phyloP scores from a whole-genome alignment of 2,113 vertebrate genomes.

The Alethe diademata region DNA sequence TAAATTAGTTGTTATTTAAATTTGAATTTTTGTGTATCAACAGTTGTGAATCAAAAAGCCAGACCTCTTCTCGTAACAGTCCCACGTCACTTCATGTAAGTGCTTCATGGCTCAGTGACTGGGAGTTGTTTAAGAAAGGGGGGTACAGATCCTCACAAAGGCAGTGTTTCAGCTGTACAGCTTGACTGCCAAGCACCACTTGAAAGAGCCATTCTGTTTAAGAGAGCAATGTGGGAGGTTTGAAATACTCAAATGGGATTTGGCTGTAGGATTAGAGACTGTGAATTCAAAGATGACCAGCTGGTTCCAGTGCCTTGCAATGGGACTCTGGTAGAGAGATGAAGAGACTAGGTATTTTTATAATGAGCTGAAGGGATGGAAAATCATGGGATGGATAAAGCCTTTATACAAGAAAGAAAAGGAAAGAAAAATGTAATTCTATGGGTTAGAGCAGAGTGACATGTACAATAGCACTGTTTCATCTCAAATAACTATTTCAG shows the following conservation, averaged over 20 bases:
- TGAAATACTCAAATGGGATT: neutral
- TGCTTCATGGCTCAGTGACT: neutral
- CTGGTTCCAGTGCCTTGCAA: neutral
- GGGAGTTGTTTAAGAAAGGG: neutral
- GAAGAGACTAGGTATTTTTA: neutral
- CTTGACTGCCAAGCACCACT: slow-evolving; percentile 6
- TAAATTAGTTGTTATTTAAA: neutral
- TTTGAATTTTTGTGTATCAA: neutral
- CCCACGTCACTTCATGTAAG: neutral
- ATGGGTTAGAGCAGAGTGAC: neutral
- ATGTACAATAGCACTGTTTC: neutral
- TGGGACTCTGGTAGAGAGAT: neutral
- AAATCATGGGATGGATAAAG: neutral
- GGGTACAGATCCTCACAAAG: neutral
- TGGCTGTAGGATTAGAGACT: neutral
- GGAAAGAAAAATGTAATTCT: neutral
- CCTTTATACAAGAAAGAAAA: neutral
- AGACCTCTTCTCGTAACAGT: neutral
- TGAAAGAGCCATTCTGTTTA: slow-evolving; percentile 25
- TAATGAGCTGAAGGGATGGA: neutral
- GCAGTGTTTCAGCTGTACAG: neutral
- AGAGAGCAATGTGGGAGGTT: slow-evolving; percentile 12
- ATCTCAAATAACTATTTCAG: neutral
- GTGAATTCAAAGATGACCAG: neutral
- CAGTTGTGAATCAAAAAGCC: neutral